These are phyloP conservation scores for Peromyscus nudipes DNA, from an alignment of 2,797 vertebrate species.

Conservation along the genomic window DNA sequence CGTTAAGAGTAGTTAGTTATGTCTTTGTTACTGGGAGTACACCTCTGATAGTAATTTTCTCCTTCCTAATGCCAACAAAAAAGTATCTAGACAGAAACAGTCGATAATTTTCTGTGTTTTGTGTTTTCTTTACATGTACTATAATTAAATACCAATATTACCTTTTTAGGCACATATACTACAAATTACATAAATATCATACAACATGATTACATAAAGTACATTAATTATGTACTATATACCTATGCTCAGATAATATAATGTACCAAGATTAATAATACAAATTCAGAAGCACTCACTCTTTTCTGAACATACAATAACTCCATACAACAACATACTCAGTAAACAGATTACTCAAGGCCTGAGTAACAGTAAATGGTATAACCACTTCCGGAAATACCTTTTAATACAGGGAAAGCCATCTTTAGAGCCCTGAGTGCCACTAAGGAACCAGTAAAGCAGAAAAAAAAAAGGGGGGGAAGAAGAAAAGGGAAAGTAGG, in stretches of 20 bases:
- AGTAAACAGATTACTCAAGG: constrained; percentile 53
- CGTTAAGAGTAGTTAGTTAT: background rate
- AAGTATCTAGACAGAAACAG: constrained; percentile 41
- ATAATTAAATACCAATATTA: constrained; percentile 51
- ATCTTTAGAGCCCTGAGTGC: constrained; percentile 32
- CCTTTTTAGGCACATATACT: background rate
- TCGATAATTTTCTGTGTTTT: constrained; percentile 25
- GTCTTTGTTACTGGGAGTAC: constrained; percentile 27
- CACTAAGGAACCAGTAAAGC: constrained; percentile 22
- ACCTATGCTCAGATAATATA: background rate
- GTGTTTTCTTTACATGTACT: constrained; percentile 60
- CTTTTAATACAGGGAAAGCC: constrained; percentile 44
- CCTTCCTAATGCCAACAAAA: background rate
- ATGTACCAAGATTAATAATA: background rate
- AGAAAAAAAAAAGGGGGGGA: background rate
- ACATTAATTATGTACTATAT: background rate
- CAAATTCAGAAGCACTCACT: constrained; percentile 55
- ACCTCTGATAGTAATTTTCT: constrained; percentile 30
- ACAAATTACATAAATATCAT: constrained; percentile 10
- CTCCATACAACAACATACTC: constrained; percentile 18
- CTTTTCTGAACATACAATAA: constrained; percentile 62
- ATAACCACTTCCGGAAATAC: constrained; percentile 22
- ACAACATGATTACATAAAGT: background rate
- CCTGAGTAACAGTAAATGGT: background rate
- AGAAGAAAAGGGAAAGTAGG: background rate